Percentiles rank a stretch among this genome's conserved stretches.
Evolutionary conservation across 1,140 invertebrate species (phyloP).

Genomic region (Cotesia typhae): DNA sequence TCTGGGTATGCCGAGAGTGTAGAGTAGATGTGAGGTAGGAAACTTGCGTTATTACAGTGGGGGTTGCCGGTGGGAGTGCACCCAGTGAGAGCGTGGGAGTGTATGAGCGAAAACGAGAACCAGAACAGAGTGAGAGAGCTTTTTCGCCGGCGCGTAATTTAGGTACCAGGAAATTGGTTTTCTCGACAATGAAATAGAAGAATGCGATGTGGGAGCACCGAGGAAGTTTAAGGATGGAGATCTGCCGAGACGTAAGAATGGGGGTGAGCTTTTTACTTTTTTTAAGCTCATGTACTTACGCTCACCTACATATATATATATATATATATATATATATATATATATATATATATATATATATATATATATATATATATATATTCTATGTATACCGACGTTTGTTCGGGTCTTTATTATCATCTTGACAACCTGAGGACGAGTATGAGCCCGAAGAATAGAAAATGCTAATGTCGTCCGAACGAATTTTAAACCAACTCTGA

Average conservation of each 20-base stretch:
- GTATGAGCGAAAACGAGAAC: not conserved
- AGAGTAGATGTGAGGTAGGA: slow-evolving; percentile 50
- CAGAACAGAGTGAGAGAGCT: slow-evolving; percentile 35
- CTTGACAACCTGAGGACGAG: not conserved
- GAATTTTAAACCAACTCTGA: slow-evolving; percentile 1
- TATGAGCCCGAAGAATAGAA: slow-evolving; percentile 34
- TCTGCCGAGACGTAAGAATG: slow-evolving; percentile 39
- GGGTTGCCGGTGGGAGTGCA: slow-evolving; percentile 33
- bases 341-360: not conserved
- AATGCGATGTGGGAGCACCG: slow-evolving; percentile 59
- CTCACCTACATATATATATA: slow-evolving; percentile 29
- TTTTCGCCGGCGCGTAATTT: slow-evolving; percentile 61
- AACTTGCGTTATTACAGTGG: slow-evolving; percentile 62
- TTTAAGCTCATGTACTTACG: slow-evolving; percentile 40
- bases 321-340: too few species aligned
- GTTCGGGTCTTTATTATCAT: slow-evolving; percentile 42
- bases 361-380: too few species aligned
- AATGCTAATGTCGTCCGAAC: slow-evolving; percentile 22
- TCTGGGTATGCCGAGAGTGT: slow-evolving; percentile 27
- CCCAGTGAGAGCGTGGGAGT: slow-evolving; percentile 28
- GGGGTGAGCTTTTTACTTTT: slow-evolving; percentile 7
- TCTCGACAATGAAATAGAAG: slow-evolving; percentile 68
- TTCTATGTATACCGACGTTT: too few species aligned
- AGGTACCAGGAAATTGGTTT: slow-evolving; percentile 67
- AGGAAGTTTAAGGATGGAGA: slow-evolving; percentile 35